These are phyloP conservation scores for Nothoprocta perdicaria DNA, from an alignment of 2,113 vertebrate species.

Conservation along the genomic window DNA sequence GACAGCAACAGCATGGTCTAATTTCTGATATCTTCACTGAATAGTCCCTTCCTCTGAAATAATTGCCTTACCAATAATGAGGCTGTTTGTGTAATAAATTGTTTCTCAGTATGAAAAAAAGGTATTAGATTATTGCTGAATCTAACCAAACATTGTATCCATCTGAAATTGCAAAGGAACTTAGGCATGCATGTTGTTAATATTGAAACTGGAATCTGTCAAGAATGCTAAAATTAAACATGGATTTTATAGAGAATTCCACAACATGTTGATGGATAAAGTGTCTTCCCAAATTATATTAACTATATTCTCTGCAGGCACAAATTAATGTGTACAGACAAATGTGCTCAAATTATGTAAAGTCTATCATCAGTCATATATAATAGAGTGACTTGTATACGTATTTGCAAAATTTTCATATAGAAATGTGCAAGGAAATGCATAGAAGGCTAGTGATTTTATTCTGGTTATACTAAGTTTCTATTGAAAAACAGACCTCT, in stretches of 20 bases:
- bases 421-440: not conserved
- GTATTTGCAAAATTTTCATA: not conserved
- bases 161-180: not conserved
- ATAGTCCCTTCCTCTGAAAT: not conserved
- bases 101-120: not conserved
- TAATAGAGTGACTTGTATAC: not conserved
- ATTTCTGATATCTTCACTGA: not conserved
- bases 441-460: not conserved
- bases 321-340: rapidly evolving
- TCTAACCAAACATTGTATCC: not conserved
- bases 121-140: not conserved
- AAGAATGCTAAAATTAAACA: not conserved
- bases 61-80: not conserved
- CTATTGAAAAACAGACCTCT: not conserved
- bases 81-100: not conserved
- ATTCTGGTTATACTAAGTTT: not conserved
- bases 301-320: not conserved
- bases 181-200: not conserved
- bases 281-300: not conserved
- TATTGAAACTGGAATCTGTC: not conserved
- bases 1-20: not conserved
- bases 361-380: not conserved
- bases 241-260: not conserved
- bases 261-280: not conserved
- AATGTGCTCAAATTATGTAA: not conserved